Base-by-base conservation (phyloP, 2,113 vertebrate species). In the Oophaga pumilio region DNA sequence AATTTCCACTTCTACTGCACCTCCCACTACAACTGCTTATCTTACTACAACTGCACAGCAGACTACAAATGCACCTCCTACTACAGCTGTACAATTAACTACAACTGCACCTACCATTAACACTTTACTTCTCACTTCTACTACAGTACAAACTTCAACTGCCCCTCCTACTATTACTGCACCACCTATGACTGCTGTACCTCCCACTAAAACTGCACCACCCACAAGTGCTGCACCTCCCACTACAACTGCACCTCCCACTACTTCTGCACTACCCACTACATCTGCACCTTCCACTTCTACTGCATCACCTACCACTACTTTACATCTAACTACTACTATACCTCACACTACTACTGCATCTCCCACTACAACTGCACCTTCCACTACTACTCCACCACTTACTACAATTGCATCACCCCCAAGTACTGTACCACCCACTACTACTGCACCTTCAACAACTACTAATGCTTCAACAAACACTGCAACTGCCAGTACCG, bases 101-200 rank as follows among this genome's bases (percentile, higher is more conserved):
- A 43, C 2, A 43, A 43, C 33, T 43, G 33, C 33, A 43, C 33
- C 33, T 43, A 2, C 33, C 33, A 43, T 4, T 43, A 43, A 2
- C 5, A 43, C 33, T 43, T 4, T 43, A 22, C 4, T 1, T 20
- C 17, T 3, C 11, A 1, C 1, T 0, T 8, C 20, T 1, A 7
- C 6, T 18, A 6, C 18, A 60, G 17, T 0, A 52, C 5, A 17
- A 73, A 14, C 77, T 52, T 5, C 11, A 20, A 26, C 82, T n/a
- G 69, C 14, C 50, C 18, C 82, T 8, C 49, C 22, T 26, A 14
- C 82, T 68, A 66, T 57, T 4, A 66, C 56, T 66, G 50, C 57
- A 60, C 1, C 59, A 4, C 8, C 59, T 13, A 60, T n/a, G 1
- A 84, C 82, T 84, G 15, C 82, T 66, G 43, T 60, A 6, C 26